Evolutionary conservation across 2,797 vertebrate genomes (phyloP), one percentile per base, ranked within the genome.

Genomic region (Myoxocephalus aenaeus): DNA sequence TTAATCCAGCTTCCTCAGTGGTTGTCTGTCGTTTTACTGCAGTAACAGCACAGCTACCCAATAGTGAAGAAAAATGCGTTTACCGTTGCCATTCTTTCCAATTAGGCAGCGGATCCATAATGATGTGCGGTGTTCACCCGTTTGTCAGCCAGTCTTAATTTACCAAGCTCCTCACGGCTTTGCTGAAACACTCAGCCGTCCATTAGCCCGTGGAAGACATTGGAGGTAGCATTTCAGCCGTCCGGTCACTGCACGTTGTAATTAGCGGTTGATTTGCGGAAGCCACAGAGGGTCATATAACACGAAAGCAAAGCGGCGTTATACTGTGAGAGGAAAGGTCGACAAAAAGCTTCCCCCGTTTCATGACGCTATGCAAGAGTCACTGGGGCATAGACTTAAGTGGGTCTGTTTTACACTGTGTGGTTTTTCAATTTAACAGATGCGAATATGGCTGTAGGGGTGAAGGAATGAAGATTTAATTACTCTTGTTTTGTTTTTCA

Each of bases 161-260:
- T 96, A 95, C 94, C 89, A 46, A 77, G 87, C 69, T 82, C 92
- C 94, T 95, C 93, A 90, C 91, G 83, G 90, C 91, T 93, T 27
- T 78, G 94, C 94, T 87, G 94, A 95, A 93, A 87, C 94, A 61
- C 51, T 91, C 84, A 86, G 85, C 75, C 86, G 86, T 90, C 80
- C 86, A 44, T 79, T 77, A 78, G 88, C 72, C 94, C 92, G 90
- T 93, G 89, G 93, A 95, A 95, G 93, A 93, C 94, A 94, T 92
- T 93, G 42, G 78, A 85, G 91, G 94, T 93, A 94, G 80, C 90
- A 93, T 96, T 95, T 95, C 94, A 94, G 91, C 90, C 90, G 93
- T 95, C 96, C 95, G 95, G 96, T 96, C 96, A 95, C 93, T 89
- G 94, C 93, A 87, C 91, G 85, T 93, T 90, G 92, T 96, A 97